Evolutionary conservation across 2,113 vertebrate genomes (phyloP).

Genomic region (Xenus cinereus): DNA sequence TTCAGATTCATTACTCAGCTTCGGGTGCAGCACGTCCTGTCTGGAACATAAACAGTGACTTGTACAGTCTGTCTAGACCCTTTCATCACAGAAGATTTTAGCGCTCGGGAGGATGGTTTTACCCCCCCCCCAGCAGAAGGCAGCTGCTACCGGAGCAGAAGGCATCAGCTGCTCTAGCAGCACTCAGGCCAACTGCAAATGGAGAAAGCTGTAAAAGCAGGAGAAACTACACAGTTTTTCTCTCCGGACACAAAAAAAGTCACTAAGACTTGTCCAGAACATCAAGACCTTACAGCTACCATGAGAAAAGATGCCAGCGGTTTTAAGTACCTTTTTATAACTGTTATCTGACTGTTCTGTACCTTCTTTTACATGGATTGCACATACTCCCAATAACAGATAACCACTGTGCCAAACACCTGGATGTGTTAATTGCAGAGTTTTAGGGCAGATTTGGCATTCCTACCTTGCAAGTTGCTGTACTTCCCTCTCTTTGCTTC

Average conservation of each 20-base stretch:
- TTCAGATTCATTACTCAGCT: not conserved
- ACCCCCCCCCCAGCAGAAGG: not conserved
- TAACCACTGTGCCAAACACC: not conserved
- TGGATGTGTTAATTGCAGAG: not conserved
- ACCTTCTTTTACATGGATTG: not conserved
- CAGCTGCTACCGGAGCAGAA: not conserved
- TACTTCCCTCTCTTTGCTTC: conserved; percentile 42
- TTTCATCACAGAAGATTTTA: not conserved
- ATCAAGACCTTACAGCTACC: not conserved
- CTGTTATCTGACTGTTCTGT: not conserved
- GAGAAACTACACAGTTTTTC: not conserved
- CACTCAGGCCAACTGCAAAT: not conserved
- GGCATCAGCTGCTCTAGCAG: not conserved
- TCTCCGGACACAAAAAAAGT: not conserved
- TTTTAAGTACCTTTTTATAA: not conserved
- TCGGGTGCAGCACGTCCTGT: not conserved
- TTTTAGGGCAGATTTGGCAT: not conserved
- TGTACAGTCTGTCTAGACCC: not conserved
- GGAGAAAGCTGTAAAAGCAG: not conserved
- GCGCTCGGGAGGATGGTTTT: not conserved
- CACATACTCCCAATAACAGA: not conserved
- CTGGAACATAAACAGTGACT: not conserved
- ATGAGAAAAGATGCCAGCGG: not conserved
- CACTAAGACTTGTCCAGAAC: not conserved
- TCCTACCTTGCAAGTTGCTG: conserved; percentile 71